Evolutionary conservation across 2,888 invertebrate genomes (phyloP).

Genomic region (Archips crataeganus): DNA sequence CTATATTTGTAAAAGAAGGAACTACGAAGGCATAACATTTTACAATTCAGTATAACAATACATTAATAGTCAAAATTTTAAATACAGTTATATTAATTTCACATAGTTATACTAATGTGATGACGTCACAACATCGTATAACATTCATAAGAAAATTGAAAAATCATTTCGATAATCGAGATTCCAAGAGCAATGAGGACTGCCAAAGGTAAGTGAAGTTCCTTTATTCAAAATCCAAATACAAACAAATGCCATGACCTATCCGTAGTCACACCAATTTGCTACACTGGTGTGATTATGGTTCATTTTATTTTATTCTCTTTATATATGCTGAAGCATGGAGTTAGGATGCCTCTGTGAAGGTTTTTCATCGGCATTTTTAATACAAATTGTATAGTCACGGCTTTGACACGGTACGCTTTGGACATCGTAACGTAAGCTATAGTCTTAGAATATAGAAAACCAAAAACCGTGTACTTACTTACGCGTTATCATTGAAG

Average conservation of each 20-base stretch:
- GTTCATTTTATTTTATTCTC: too few species aligned
- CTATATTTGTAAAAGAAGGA: background rate
- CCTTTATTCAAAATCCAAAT: background rate
- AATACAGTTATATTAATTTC: background rate
- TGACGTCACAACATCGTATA: conserved; percentile 11
- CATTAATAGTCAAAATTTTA: background rate
- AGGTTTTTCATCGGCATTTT: too few species aligned
- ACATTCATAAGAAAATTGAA: conserved; percentile 12
- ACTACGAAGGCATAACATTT: background rate
- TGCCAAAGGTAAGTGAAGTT: background rate
- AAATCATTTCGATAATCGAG: conserved; percentile 18
- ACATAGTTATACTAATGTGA: background rate
- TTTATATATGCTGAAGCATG: too few species aligned
- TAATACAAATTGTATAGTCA: too few species aligned
- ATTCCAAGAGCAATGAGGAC: conserved; percentile 16
- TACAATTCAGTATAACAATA: background rate
- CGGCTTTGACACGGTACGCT: too few species aligned
- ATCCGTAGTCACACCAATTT: too few species aligned
- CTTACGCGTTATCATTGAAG: too few species aligned
- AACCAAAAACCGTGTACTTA: too few species aligned
- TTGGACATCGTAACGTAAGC: too few species aligned
- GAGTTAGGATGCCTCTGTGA: too few species aligned
- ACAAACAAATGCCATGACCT: background rate
- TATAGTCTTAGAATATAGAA: too few species aligned
- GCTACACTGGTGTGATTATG: too few species aligned